Percentiles rank a stretch among this genome's conserved stretches.
Conservation (phyloP, 2,797 vertebrate species). For the Glyptemys insculpta region DNA sequence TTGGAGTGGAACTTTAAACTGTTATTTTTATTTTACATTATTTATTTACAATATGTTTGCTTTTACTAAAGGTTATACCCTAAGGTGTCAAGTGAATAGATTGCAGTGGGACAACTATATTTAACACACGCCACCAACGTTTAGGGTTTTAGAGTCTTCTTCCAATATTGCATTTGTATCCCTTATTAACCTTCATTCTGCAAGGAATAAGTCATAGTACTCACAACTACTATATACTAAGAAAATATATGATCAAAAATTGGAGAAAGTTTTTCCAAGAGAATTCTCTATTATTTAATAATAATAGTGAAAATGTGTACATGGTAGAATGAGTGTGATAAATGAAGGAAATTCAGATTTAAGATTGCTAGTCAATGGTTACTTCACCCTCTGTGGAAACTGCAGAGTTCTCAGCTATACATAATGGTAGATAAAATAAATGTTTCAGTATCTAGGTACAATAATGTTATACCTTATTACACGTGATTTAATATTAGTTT, state of each 20-base stretch:
- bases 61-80: background rate
- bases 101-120: background rate
- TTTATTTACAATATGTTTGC: background rate
- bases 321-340: background rate
- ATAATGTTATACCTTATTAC: background rate
- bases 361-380: background rate
- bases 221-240: background rate
- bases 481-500: background rate
- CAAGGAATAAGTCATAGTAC: background rate
- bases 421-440: background rate
- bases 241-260: background rate
- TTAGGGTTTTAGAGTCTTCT: background rate
- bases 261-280: background rate
- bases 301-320: background rate
- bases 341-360: constrained; percentile 6
- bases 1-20: background rate
- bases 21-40: background rate
- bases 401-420: background rate
- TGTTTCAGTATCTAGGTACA: background rate
- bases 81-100: background rate
- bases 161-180: background rate
- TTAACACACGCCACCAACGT: background rate
- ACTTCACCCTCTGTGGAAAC: background rate
- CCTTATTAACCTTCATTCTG: background rate
- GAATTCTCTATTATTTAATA: background rate